Percentiles rank a stretch among this genome's conserved stretches.
Evolutionary conservation across 2,888 invertebrate genomes (phyloP).

Genomic region (Leptura quadrifasciata): DNA sequence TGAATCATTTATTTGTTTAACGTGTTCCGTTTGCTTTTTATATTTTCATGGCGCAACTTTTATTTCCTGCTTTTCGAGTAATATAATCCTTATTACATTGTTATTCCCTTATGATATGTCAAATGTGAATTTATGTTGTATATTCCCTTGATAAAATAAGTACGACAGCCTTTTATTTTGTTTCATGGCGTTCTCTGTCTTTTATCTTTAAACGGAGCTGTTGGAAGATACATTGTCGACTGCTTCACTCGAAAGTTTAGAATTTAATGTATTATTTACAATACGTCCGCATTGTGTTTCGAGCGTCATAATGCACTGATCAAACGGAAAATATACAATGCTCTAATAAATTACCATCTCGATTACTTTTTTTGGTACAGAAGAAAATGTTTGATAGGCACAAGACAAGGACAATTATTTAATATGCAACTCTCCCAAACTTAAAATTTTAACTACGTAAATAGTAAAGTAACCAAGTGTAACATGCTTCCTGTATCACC

Average conservation of each 20-base stretch:
- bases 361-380: too few species aligned
- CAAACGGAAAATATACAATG: too few species aligned
- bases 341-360: too few species aligned
- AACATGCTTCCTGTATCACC: too few species aligned
- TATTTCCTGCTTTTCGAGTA: constrained; percentile 30
- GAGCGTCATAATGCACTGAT: neutral
- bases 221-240: neutral
- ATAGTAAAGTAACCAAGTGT: too few species aligned
- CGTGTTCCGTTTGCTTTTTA: constrained; percentile 29
- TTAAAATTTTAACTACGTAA: too few species aligned
- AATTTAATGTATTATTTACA: constrained; percentile 1
- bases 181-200: constrained; percentile 19
- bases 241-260: constrained; percentile 12
- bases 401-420: too few species aligned
- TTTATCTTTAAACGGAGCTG: constrained; percentile 21
- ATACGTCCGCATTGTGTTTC: neutral
- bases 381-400: too few species aligned
- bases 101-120: constrained; percentile 39
- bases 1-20: constrained; percentile 28
- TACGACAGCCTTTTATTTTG: constrained; percentile 38
- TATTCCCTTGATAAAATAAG: constrained; percentile 37
- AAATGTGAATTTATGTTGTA: constrained; percentile 36
- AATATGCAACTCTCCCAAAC: too few species aligned
- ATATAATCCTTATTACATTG: constrained; percentile 41
- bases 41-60: constrained; percentile 14